Evolutionary conservation across 92 coral and sea anemone genomes (phyloP).

Genomic region (Phenganax subtilis): DNA sequence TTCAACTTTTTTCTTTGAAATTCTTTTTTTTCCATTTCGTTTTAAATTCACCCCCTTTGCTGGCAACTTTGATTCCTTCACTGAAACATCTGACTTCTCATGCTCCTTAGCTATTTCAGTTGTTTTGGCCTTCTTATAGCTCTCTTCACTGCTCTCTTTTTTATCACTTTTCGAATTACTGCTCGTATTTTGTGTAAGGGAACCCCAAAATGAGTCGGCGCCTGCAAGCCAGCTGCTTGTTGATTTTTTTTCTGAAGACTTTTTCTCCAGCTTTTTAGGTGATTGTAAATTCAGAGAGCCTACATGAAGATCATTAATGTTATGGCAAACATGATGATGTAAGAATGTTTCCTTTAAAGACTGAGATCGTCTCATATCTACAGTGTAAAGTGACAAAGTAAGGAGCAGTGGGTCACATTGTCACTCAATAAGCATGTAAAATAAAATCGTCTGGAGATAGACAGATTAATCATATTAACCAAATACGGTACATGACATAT

Average conservation of each 20-base stretch:
- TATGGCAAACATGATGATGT: no score
- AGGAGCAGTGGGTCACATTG: no score
- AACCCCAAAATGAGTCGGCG: conserved; percentile 35
- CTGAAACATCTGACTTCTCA: neutral
- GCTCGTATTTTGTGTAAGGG: neutral
- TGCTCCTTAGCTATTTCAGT: conserved; percentile 3
- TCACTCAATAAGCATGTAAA: no score
- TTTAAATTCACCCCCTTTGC: conserved; percentile 2
- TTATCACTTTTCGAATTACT: neutral
- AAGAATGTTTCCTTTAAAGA: no score
- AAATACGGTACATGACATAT: no score
- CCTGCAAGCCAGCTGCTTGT: conserved; percentile 29
- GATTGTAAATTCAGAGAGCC: neutral
- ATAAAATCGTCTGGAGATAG: no score
- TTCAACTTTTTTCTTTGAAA: conserved; percentile 17
- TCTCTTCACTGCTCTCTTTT: neutral
- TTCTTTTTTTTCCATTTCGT: conserved; percentile 10
- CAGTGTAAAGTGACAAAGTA: no score
- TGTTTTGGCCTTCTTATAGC: neutral
- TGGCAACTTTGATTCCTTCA: conserved; percentile 1
- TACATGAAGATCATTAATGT: no score
- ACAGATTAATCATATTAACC: no score
- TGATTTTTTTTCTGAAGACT: conserved; percentile 1
- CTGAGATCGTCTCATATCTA: no score
- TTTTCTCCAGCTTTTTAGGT: neutral